Conservation (phyloP, 1,140 invertebrate species). For the Spodoptera litura region DNA sequence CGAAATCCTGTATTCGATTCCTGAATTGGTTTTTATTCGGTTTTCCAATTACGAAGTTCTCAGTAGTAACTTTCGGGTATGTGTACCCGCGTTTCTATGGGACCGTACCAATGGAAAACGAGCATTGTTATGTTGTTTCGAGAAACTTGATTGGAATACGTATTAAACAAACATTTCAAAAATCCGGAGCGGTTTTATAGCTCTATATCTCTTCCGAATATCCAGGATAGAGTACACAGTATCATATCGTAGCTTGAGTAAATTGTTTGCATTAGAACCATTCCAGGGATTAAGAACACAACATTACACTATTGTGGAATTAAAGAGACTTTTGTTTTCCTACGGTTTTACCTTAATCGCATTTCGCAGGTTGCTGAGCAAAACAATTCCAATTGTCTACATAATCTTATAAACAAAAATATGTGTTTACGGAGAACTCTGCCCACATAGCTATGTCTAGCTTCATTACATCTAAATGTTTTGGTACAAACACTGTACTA, state of each 20-base stretch:
- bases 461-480: conserved; percentile 9
- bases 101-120: neutral
- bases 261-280: conserved; percentile 55
- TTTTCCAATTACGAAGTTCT: too few relatives aligned
- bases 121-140: too few relatives aligned
- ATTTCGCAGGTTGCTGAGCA: conserved; percentile 53
- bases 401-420: conserved; percentile 38
- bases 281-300: conserved; percentile 53
- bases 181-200: too few relatives aligned
- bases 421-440: conserved; percentile 1
- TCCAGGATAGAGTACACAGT: neutral
- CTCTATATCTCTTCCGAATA: neutral
- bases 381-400: conserved; percentile 42
- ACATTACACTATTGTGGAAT: conserved; percentile 54
- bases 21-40: too few relatives aligned
- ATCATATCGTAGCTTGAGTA: conserved; percentile 48
- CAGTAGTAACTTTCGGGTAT: too few relatives aligned
- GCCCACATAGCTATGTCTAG: neutral
- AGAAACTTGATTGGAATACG: neutral
- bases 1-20: too few relatives aligned
- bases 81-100: too few relatives aligned
- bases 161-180: too few relatives aligned
- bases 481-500: neutral
- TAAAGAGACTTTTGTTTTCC: conserved; percentile 56
- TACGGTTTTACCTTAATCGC: conserved; percentile 50